Evolutionary conservation across 2,888 invertebrate species (phyloP).

Genomic region (Perdita meconis): DNA sequence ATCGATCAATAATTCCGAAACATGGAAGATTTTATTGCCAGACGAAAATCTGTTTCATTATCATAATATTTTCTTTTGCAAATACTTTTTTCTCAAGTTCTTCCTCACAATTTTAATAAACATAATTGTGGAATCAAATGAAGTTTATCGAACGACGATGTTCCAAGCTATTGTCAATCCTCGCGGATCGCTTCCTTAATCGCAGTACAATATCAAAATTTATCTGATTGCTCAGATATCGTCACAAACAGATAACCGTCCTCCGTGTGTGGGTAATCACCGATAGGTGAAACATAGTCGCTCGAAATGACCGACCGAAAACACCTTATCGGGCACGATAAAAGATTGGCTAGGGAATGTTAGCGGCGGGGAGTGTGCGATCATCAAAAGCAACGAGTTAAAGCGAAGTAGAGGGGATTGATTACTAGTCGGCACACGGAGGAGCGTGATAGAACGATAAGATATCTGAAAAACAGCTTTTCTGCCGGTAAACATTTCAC

Average conservation of each 20-base stretch:
- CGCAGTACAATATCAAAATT: neutral
- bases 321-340: conserved; percentile 57
- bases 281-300: conserved; percentile 42
- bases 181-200: too few species aligned
- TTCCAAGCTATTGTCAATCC: too few species aligned
- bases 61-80: neutral
- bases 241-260: conserved; percentile 22
- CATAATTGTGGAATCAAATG: too few species aligned
- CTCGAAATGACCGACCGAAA: conserved; percentile 51
- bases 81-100: neutral
- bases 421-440: conserved; percentile 43
- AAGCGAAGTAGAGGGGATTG: conserved; percentile 2
- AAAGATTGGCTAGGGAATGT: neutral
- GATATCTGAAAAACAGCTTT: conserved; percentile 75
- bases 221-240: conserved; percentile 38
- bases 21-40: neutral
- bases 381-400: conserved; percentile 7
- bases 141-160: too few species aligned
- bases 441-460: conserved; percentile 75
- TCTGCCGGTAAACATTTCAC: conserved; percentile 64
- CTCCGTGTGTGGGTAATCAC: conserved; percentile 19
- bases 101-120: too few species aligned
- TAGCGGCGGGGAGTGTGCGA: neutral
- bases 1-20: neutral
- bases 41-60: neutral